Base-by-base conservation (phyloP, 2,797 vertebrate species). In the Scleropages formosus region DNA sequence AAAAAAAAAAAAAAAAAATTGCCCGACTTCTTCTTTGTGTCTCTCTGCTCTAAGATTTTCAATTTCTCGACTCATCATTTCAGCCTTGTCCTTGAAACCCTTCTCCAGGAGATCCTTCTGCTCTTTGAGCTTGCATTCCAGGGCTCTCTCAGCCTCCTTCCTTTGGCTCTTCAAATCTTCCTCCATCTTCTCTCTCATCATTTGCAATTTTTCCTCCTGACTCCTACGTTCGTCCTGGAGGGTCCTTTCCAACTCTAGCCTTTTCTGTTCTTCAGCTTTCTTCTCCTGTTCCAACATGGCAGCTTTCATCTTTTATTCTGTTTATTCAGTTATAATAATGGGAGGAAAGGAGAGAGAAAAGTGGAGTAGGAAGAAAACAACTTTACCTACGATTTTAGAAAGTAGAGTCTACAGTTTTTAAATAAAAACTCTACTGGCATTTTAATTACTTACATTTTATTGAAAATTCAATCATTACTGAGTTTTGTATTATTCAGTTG, bases 51-150 rank as follows among this genome's bases (percentile, higher is more conserved):
- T 81, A 3, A 84, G 75, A 12, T 76, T 47, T 0, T 64, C 12
- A 20, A 87, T 81, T 74, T 87, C 84, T 13, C 78, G 56, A 1
- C 39, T 20, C 46, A 84, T 67, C 7, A 78, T 6, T 1, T 75
- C 26, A 18, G 81, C 78, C 65, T 79, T 82, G 69, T 82, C 78
- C 6, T 31, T 24, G 24, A 80, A 80, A 3, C 73, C 79, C 26
- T 80, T 85, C 9, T 78, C 67, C 31, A 81, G 0, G 16, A 86
- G 71, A 7, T 82, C 74, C n/a, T 69, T 73, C 62, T 77, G 82
- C 51, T 85, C 83, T 9, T 62, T 53, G 16, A 87, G 27, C 75
- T 85, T 87, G 51, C 78, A 78, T 3, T 83, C 62, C 26, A 87
- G 3, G 0, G 78, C 82, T 74, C 26, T 70, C 4, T 80, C 71